Evolutionary conservation across 1,140 invertebrate species (phyloP), one percentile per base, ranked within the genome.

Genomic region (Cotesia vestalis): DNA sequence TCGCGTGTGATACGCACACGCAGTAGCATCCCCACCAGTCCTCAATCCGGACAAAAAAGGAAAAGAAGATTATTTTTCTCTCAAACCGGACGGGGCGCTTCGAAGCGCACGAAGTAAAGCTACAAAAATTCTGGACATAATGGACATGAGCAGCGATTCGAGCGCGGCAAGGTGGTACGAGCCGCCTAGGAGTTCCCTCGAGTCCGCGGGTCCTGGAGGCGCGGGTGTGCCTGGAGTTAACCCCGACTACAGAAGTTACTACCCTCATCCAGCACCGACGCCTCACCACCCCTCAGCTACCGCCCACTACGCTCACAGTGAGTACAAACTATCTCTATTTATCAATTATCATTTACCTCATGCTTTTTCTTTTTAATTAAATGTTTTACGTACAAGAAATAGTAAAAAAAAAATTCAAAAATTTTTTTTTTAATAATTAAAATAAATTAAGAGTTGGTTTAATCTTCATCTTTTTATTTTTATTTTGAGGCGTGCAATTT

Each of bases 121-220:
- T 67, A 69, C 67, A 76, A 80, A 80, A 77, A 81, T 81, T 81
- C 77, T 77, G 76, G 79, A 78, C 79, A 84, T 76, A 78, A 86
- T 87, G 86, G 86, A 87, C 80, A 87, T 86, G 86, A 86, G 84
- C 80, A 87, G 86, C 81, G 85, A 86, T 79, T 86, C 84, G 75
- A 87, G 83, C 74, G 79, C 86, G 77, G 81, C 84, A 69, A 81
- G 85, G 74, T 87, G 86, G 86, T 87, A 87, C 78, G 86, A 86
- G 76, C 84, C 84, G 59, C 85, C 85, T 61, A 83, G 86, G 72
- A 82, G 78, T 35, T 72, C 78, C 69, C 77, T 87, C 74, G 86
- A 86, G 62, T 82, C 85, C 53, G 82, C 81, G 64, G 84, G 81
- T 64, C 79, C 80, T 17, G 78, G 75, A 35, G 78, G 78, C 34